Conservation (phyloP, 2,113 vertebrate genomes). For the Heterotis niloticus region DNA sequence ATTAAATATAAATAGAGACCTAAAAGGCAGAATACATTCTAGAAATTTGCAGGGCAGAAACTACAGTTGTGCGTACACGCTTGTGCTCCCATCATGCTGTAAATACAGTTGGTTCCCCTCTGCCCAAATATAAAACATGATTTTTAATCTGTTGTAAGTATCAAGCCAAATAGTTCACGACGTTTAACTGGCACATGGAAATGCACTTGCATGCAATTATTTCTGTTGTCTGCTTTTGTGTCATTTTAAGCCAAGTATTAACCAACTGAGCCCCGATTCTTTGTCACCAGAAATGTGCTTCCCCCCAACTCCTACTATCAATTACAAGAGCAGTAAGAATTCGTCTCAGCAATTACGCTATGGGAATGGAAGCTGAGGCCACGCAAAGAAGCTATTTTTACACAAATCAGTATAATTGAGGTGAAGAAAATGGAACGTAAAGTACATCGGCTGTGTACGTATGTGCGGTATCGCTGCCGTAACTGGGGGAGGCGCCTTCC, state of each 20-base stretch:
- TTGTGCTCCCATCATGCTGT: no score
- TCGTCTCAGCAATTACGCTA: background rate
- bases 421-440: background rate
- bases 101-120: no score
- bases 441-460: background rate
- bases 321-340: background rate
- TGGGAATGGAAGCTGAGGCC: background rate
- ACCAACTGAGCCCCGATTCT: background rate
- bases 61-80: background rate
- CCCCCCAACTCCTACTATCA: background rate
- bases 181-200: no score
- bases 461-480: background rate
- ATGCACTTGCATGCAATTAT: no score
- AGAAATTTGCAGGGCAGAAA: background rate
- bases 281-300: background rate
- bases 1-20: slow-evolving; percentile 16
- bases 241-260: slow-evolving; percentile 3
- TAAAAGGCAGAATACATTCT: background rate
- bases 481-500: background rate
- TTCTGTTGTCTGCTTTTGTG: no score
- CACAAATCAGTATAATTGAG: background rate
- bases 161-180: no score
- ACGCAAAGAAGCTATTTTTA: background rate
- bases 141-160: no score
- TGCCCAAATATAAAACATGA: no score